Evolutionary conservation across 2,888 invertebrate genomes (phyloP), one percentile per base, ranked within the genome.

Genomic region (Agriopis aurantiaria): DNA sequence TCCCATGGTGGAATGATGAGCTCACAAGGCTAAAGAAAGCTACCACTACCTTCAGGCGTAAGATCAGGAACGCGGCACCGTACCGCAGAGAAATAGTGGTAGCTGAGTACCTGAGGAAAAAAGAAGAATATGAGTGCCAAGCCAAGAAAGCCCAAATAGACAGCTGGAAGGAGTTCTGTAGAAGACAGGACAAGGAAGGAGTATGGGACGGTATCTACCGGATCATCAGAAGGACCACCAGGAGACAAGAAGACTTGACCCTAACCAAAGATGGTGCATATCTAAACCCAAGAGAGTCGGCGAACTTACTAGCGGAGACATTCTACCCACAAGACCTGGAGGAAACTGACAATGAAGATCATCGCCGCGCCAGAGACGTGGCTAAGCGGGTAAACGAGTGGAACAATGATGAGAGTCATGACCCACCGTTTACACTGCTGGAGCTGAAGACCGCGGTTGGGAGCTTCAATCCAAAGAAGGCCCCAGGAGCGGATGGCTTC

Each of bases 371-470:
- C 46, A 46, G n/a, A 56, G 23, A 12, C n/a, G 55, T 11, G 41
- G n/a, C n/a, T 41, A 41, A 56, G 55, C 55, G 12, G n/a, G 41
- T 56, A 40, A 56, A 56, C 9, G 41, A 4, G 41, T n/a, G 40
- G n/a, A 12, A 43, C 8, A 3, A 56, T 12, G 11, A 33, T 41
- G 55, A 56, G n/a, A 8, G 8, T 10, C 41, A 41, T 14, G 74
- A 78, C 8, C 75, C 72, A 3, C 71, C 69, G 2, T 74, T 74
- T 60, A 68, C 67, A 8, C 11, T 65, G 8, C 69, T 72, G 6
- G 66, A 75, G 1, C 51, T 70, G 12, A 55, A n/a, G 6, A 40
- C 60, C 1, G 60, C 65, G 17, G 41, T 51, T 9, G 45, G 43
- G 9, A 43, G 9, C 8, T 43, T 43, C 9, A 43, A 43, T 2